Evolutionary conservation across 2,113 vertebrate species (phyloP).

Genomic region (Canis aureus): DNA sequence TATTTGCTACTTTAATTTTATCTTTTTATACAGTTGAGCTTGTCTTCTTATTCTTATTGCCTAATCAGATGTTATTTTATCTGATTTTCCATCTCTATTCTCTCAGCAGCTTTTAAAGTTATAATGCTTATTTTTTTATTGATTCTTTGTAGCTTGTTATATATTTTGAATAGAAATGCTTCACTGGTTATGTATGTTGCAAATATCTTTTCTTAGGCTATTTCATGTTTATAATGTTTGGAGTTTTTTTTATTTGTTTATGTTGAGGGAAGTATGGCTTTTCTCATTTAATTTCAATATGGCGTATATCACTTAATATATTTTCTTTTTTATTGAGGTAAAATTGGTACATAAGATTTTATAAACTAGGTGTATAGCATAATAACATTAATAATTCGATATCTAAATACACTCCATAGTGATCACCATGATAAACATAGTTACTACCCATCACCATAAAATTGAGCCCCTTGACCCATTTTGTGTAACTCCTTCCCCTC

Average conservation of each 20-base stretch:
- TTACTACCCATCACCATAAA: background rate
- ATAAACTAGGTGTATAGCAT: background rate
- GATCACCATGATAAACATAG: background rate
- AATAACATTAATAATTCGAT: background rate
- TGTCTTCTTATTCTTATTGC: background rate
- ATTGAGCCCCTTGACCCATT: background rate
- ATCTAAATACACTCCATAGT: background rate
- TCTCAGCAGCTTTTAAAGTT: background rate
- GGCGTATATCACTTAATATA: background rate
- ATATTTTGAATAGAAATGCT: background rate
- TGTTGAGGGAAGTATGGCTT: background rate
- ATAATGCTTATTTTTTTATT: constrained; percentile 1
- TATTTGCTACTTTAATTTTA: background rate
- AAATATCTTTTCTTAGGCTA: background rate
- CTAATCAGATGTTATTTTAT: background rate
- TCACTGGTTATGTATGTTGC: background rate
- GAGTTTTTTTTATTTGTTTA: constrained; percentile 6
- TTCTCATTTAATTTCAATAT: constrained; percentile 27
- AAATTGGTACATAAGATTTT: background rate
- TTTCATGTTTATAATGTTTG: background rate
- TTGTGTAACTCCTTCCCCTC: background rate
- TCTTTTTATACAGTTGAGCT: background rate
- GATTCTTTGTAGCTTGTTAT: background rate
- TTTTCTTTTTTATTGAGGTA: background rate
- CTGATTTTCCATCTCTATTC: background rate